These are phyloP conservation scores for Parapsyche elsis DNA, from an alignment of 1,140 invertebrate species.

Conservation along the genomic window DNA sequence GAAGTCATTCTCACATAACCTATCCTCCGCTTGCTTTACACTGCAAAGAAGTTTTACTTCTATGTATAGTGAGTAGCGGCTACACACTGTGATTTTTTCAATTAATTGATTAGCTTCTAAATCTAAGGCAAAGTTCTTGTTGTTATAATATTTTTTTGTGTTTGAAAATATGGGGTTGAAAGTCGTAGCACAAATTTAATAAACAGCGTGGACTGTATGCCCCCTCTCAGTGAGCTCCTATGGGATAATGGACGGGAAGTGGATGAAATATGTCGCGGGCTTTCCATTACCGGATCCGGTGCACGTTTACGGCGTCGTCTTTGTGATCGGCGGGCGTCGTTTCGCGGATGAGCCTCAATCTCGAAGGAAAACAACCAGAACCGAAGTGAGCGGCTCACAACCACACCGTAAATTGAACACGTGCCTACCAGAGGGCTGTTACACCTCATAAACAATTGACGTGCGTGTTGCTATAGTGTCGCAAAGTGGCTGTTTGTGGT, in stretches of 20 bases:
- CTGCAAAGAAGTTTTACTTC: no score
- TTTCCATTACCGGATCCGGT: conserved; percentile 17
- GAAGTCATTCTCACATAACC: no score
- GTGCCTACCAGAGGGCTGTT: conserved; percentile 1
- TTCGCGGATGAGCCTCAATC: neutral
- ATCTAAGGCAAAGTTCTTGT: no score
- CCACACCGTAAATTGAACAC: conserved; percentile 4
- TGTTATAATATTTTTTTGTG: no score
- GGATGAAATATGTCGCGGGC: conserved; percentile 19
- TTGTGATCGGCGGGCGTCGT: neutral
- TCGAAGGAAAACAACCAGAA: neutral
- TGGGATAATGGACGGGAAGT: conserved; percentile 11
- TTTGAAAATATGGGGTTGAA: neutral
- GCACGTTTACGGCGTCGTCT: neutral
- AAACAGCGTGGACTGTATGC: neutral
- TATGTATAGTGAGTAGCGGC: no score
- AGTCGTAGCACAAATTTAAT: conserved; percentile 34
- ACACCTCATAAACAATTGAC: neutral
- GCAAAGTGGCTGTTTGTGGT: neutral
- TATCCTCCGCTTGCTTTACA: no score
- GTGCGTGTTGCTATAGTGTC: neutral
- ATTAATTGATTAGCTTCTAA: no score
- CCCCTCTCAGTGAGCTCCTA: no score
- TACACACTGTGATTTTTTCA: no score
- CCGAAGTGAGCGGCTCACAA: neutral